Evolutionary conservation across 2,888 invertebrate genomes (phyloP), one percentile per base, ranked within the genome.

Genomic region (Galerucella pusilla): DNA sequence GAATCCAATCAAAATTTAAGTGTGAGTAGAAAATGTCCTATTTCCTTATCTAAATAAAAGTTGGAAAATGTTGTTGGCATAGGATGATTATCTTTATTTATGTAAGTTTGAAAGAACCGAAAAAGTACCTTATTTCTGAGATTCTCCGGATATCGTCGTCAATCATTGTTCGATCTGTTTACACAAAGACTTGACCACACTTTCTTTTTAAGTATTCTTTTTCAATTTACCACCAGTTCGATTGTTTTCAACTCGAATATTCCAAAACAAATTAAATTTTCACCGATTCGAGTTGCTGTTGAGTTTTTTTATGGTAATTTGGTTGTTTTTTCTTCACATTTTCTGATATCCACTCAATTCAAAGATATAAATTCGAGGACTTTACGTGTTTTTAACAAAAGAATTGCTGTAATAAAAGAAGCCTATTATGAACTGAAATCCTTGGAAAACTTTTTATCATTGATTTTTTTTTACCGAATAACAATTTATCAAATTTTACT

Each of bases 101-200:
- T 83, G 83, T 85, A 84, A 85, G 83, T 83, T 83, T 81, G 81
- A 81, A 81, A 83, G 82, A 81, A 78, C 68, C 77, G 73, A 77
- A 73, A 80, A 77, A 76, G 75, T 74, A 76, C 77, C 78, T 35
- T 75, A 77, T 78, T 76, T 76, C 79, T 78, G 80, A 80, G 80
- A 81, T 78, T 80, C 76, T 78, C 79, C 79, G 81, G 83, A 84
- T 85, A 84, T 85, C 85, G 84, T 85, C 85, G 84, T 85, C 85
- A 84, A 85, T 85, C 84, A 84, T 80, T 78, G 81, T 81, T 83
- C 82, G 84, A 84, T 85, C 83, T 85, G 85, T 85, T 85, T 85
- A n/a, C n/a, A 84, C 85, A 80, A 80, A 84, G 81, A 81, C 84
- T 84, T 85, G 85, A 85, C 85, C 85, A 81, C 84, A 80, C n/a